Conservation (phyloP, 2,888 invertebrate species). For the Cerastis rubricosa region DNA sequence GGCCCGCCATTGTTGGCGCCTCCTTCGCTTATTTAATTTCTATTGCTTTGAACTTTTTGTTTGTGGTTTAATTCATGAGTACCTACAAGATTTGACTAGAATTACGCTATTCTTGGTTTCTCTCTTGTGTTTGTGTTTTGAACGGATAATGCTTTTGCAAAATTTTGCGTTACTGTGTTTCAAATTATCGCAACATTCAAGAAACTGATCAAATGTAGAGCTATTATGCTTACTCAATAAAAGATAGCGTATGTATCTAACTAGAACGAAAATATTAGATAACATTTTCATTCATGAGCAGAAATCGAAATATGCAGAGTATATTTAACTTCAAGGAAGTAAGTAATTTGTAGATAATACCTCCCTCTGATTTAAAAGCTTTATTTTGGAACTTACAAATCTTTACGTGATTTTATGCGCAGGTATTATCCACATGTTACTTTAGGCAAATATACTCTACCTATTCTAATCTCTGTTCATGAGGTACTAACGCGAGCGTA, state of each 20-base stretch:
- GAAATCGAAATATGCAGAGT: too few species aligned
- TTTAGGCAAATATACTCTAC: too few species aligned
- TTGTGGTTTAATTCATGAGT: conserved; percentile 55
- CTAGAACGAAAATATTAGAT: too few species aligned
- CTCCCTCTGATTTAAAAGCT: too few species aligned
- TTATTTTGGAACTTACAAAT: too few species aligned
- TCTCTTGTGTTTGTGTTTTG: conserved; percentile 19
- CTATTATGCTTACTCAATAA: not conserved
- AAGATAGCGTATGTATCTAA: not conserved
- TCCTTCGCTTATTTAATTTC: conserved; percentile 49
- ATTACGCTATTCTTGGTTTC: conserved; percentile 11
- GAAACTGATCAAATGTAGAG: not conserved
- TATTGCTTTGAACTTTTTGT: conserved; percentile 50
- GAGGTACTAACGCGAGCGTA: too few species aligned
- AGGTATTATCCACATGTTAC: too few species aligned
- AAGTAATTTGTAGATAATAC: too few species aligned
- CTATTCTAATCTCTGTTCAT: too few species aligned
- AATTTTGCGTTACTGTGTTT: conserved; percentile 1
- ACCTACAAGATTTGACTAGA: conserved; percentile 23
- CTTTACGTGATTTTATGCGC: too few species aligned
- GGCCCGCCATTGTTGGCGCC: conserved; percentile 60
- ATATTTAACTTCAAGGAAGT: too few species aligned
- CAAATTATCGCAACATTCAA: not conserved
- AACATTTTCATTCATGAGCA: too few species aligned
- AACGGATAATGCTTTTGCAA: conserved; percentile 27